A percentile compares a stretch with the other conserved stretches of the same genome.
These are phyloP conservation scores for Dolichoris vasculosae DNA, from an alignment of 1,140 invertebrate genomes.

Conservation along the genomic window DNA sequence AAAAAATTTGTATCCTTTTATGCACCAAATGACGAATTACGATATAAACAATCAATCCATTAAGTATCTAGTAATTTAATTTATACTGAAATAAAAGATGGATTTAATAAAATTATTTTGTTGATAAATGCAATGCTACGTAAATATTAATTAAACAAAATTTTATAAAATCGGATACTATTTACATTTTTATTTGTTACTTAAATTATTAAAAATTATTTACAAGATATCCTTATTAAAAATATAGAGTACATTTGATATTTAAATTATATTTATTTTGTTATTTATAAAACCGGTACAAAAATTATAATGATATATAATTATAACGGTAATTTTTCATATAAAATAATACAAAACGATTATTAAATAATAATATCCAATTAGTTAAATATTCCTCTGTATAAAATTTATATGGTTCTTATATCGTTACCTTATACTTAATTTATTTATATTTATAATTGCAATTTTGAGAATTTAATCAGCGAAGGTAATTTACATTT, in stretches of 20 bases:
- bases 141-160: not conserved
- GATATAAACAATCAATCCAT: not conserved
- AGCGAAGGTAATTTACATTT: not conserved
- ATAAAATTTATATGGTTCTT: not conserved
- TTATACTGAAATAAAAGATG: not conserved
- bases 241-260: not conserved
- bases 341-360: not conserved
- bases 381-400: not conserved
- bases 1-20: not conserved
- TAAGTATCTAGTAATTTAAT: not conserved
- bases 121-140: not conserved
- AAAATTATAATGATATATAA: not conserved
- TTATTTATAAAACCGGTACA: not conserved
- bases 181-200: no score
- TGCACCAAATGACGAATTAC: not conserved
- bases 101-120: not conserved
- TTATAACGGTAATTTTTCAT: not conserved
- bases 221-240: no score
- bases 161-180: not conserved
- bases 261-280: not conserved
- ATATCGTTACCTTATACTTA: not conserved
- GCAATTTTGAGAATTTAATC: conserved; percentile 1
- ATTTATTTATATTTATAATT: not conserved
- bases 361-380: not conserved
- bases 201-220: no score